Conservation (phyloP, 2,113 vertebrate species). For the Leptobrachium leishanense region DNA sequence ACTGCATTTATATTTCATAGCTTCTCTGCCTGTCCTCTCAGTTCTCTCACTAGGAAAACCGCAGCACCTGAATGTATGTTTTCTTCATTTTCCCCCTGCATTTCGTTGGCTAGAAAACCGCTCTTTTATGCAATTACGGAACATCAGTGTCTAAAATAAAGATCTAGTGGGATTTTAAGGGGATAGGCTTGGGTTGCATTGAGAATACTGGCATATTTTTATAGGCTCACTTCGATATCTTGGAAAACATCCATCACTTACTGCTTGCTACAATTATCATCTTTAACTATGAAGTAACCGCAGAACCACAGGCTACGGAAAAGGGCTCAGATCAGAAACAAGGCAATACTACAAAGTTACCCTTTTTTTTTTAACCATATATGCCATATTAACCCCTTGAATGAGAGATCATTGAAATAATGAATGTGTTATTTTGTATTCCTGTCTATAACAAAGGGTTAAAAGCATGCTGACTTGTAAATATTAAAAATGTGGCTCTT, state of each 20-base stretch:
- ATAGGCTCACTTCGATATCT: slow-evolving; percentile 8
- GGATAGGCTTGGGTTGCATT: slow-evolving; percentile 9
- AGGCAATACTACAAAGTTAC: no score
- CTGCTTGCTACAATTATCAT: slow-evolving; percentile 29
- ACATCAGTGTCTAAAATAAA: slow-evolving; percentile 8
- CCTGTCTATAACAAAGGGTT: no score
- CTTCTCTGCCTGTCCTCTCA: not conserved
- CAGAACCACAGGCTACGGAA: not conserved
- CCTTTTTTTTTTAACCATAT: no score
- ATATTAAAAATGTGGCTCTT: no score
- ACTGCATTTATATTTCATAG: slow-evolving; percentile 24
- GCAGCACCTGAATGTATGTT: slow-evolving; percentile 31
- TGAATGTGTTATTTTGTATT: no score
- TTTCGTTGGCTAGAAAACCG: slow-evolving; percentile 8
- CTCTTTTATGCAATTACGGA: slow-evolving; percentile 14
- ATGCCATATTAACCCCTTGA: no score
- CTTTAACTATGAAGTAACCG: slow-evolving; percentile 14
- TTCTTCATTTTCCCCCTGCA: not conserved
- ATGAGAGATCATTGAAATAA: no score
- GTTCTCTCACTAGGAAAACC: not conserved
- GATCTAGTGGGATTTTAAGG: slow-evolving; percentile 4
- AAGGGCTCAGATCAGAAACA: not conserved
- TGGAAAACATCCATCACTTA: slow-evolving; percentile 26
- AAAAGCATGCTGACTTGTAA: no score
- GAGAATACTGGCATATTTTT: slow-evolving; percentile 15